Percentiles rank a stretch among this genome's conserved stretches.
Conservation (phyloP, 2,113 vertebrate genomes). For the Tragelaphus scriptus region DNA sequence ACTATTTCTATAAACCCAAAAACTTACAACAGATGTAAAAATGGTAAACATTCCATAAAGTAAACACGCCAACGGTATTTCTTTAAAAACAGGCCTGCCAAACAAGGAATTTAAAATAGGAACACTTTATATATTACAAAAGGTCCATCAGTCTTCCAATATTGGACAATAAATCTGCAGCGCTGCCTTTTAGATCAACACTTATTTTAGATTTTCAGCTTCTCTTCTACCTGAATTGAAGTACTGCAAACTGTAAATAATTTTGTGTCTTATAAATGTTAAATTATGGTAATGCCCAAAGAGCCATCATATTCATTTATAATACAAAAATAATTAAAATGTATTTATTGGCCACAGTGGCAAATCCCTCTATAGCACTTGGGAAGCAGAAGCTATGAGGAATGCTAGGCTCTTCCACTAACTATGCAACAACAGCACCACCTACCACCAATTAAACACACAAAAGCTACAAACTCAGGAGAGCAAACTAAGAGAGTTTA, state of each 20-base stretch:
- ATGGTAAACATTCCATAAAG: conserved; percentile 49
- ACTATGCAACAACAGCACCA: conserved; percentile 45
- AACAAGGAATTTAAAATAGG: conserved; percentile 64
- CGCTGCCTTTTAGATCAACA: conserved; percentile 39
- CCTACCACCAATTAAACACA: conserved; percentile 34
- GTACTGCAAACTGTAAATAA: conserved; percentile 33
- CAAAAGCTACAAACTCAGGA: not conserved
- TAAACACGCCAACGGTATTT: conserved; percentile 5
- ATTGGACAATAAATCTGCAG: conserved; percentile 48
- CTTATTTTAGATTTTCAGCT: conserved; percentile 55
- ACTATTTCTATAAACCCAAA: conserved; percentile 61
- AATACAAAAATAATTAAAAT: conserved; percentile 19
- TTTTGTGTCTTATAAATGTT: conserved; percentile 20
- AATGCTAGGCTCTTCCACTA: not conserved
- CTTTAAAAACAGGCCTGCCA: conserved; percentile 38
- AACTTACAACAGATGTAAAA: conserved; percentile 69
- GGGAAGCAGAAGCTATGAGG: not conserved
- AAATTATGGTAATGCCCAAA: not conserved
- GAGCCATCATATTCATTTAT: not conserved
- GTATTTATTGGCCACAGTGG: not conserved
- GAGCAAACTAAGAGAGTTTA: not conserved
- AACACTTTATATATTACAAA: conserved; percentile 43
- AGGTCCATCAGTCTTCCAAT: conserved; percentile 42
- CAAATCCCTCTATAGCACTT: not conserved
- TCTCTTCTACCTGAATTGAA: conserved; percentile 59